Base-by-base conservation (phyloP, 2,797 vertebrate genomes). In the Pantherophis alleghaniensis region DNA sequence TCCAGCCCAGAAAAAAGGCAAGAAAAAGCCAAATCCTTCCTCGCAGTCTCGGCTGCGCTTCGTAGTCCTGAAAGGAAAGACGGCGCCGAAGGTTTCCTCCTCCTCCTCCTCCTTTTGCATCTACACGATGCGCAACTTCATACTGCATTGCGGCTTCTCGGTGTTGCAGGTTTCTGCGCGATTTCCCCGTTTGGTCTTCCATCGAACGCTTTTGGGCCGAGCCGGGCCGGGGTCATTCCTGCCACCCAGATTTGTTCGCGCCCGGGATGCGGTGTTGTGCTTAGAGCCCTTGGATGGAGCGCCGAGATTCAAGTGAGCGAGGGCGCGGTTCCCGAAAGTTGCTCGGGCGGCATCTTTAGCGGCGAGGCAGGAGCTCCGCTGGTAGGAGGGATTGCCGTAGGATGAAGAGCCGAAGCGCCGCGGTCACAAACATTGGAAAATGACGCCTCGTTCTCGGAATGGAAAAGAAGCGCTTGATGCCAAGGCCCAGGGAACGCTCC, bases 131-230 rank as follows among this genome's bases (percentile, higher is more conserved):
- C 47, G 57, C 3, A 61, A 42, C 88, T 79, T 86, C 69, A n/a
- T 83, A 37, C 88, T 56, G 92, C 88, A 92, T 86, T 92, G 92
- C 92, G 79, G 74, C 59, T 51, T 83, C 10, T 83, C 37, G 7
- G 51, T 4, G 63, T 4, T 20, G 10, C 28, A 53, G 20, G 6
- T 56, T 12, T 26, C 55, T 26, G 14, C 26, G 28, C 53, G 14
- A 32, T 37, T 79, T 87, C 59, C 47, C 12, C 20, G 12, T 22
- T n/a, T 66, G n/a, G 28, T 53, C 13, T 37, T 57, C 14, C 26
- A 13, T 9, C 16, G 51, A 56, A 88, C 7, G 14, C 10, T 26
- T 56, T 59, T 53, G 10, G 47, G 20, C 7, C 61, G 63, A 10
- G 61, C n/a, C 5, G 24, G 1, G 5, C 59, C 26, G 90, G 24